Base-by-base conservation (phyloP, 2,888 invertebrate genomes). In the Geophilus truncorum region DNA sequence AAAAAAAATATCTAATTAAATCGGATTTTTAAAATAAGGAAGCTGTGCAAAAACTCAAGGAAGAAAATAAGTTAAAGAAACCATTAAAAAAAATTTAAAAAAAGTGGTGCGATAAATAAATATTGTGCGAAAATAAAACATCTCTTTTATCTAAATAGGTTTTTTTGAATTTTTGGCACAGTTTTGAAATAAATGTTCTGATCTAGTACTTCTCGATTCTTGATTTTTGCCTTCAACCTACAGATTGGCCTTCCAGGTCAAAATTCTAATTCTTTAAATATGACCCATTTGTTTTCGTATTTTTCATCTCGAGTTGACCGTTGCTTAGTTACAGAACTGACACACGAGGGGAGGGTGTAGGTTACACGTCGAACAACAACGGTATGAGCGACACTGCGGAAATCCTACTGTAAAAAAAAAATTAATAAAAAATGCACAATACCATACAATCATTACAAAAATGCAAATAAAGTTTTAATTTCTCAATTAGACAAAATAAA, bases 261-360 rank as follows among this genome's bases (percentile, higher is more conserved):
- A 77, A 77, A 36, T 23, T 77, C 32, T 77, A 34, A 77, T 77
- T 77, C 32, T 36, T n/a, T 77, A 36, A 77, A 77, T n/a, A 77
- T 77, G 77, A 77, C 77, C 77, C 36, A 77, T 34, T 77, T 77
- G 77, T 77, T 36, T 21, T 34, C 36, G 12, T 77, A 70, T 70
- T 28, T 70, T 70, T 70, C 70, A 25, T 70, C 70, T 70, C 70
- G 28, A 28, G 70, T 70, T 23, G 70, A 70, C 70, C 70, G 70
- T 70, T 70, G 70, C 70, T 70, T 70, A 28, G 70, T 70, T 23
- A 70, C 70, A 25, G 70, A 70, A 51, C 51, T 51, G 51, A 51
- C 21, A 51, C 5, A 18, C 7, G 51, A 18, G 18, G 18, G 51
- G 51, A 51, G 51, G 51, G 51, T 18, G 51, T n/a, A 51, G 1